These are phyloP conservation scores for Tachyglossus aculeatus DNA, from an alignment of 2,797 vertebrate species.

Conservation along the genomic window DNA sequence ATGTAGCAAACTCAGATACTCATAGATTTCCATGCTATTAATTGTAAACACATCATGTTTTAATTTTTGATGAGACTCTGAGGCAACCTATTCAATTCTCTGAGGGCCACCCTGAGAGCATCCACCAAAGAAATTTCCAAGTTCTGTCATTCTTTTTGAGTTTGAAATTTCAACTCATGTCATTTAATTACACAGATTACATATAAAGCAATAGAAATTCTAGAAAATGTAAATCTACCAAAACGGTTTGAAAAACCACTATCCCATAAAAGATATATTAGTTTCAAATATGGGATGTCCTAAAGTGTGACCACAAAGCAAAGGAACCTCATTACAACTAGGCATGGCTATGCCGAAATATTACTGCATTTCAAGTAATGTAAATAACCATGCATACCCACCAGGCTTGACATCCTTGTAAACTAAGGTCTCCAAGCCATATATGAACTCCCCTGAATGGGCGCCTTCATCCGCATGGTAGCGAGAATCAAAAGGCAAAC, in stretches of 20 bases:
- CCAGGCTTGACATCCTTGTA: slow-evolving; percentile 86
- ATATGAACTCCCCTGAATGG: slow-evolving; percentile 84
- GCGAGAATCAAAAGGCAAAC: slow-evolving; percentile 77
- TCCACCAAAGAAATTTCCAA: too few relatives aligned
- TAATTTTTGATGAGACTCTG: too few relatives aligned
- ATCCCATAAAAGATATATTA: too few relatives aligned
- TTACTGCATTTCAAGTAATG: not conserved
- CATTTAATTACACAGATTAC: too few relatives aligned
- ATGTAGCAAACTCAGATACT: not conserved
- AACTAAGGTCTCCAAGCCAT: slow-evolving; percentile 89
- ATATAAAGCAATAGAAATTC: too few relatives aligned
- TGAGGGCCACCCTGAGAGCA: too few relatives aligned
- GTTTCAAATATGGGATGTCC: slow-evolving; percentile 56
- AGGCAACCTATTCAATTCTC: too few relatives aligned
- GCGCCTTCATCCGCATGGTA: slow-evolving; percentile 80
- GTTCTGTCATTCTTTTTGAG: too few relatives aligned
- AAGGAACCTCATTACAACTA: slow-evolving; percentile 12
- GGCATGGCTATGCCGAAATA: not conserved
- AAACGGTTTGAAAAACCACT: too few relatives aligned
- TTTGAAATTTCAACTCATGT: too few relatives aligned
- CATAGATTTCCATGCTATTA: not conserved
- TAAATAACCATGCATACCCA: slow-evolving; percentile 80
- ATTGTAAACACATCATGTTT: not conserved
- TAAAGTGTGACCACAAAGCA: not conserved
- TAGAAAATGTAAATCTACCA: too few relatives aligned